Percentiles rank a stretch among this genome's conserved stretches.
phyloP scores from a whole-genome alignment of 2,888 invertebrate genomes.

The Dolomedes plantarius region DNA sequence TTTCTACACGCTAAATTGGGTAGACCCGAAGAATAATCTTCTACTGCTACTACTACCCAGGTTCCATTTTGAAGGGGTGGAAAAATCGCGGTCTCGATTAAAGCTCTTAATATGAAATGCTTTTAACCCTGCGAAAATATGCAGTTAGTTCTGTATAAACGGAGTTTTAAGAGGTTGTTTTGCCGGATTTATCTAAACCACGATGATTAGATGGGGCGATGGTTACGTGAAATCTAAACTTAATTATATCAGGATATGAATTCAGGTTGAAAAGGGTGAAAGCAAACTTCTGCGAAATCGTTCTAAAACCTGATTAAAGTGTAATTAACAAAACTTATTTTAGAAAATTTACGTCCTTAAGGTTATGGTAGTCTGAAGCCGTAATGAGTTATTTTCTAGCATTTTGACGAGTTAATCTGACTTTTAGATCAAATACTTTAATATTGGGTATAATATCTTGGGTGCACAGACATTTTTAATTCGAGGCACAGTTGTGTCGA shows the following conservation, averaged over 20 bases:
- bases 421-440: too few species aligned
- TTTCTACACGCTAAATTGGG: slow-evolving; percentile 1
- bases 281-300: background rate
- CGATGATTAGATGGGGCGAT: background rate
- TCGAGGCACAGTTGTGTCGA: too few species aligned
- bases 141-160: background rate
- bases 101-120: background rate
- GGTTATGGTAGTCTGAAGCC: too few species aligned
- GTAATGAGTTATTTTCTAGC: too few species aligned
- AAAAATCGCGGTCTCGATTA: background rate
- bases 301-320: background rate
- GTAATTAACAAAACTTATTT: background rate
- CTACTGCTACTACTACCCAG: too few species aligned
- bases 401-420: too few species aligned
- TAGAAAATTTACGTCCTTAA: too few species aligned
- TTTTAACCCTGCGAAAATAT: background rate
- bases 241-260: background rate
- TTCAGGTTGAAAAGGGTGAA: background rate
- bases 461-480: too few species aligned
- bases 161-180: background rate
- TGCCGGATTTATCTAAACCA: background rate
- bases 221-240: background rate
- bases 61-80: background rate
- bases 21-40: background rate
- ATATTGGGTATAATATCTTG: too few species aligned